A percentile compares a stretch with the other conserved stretches of the same genome.
Conservation (phyloP, 1,140 invertebrate species). For the Drosophila funebris region DNA sequence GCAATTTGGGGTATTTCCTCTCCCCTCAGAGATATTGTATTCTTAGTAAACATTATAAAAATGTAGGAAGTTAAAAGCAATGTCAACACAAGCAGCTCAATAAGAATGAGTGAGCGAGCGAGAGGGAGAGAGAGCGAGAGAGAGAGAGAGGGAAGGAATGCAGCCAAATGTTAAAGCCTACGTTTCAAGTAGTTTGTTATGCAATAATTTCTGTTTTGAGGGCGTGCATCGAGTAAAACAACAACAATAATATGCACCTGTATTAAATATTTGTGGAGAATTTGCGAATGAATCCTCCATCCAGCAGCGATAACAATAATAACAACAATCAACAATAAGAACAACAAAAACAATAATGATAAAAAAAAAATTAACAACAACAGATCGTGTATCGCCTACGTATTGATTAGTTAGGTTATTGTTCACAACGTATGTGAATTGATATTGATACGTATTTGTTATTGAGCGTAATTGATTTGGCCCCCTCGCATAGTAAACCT, state of each 20-base stretch:
- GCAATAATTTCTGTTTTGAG: constrained; percentile 21
- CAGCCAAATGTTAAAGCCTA: constrained; percentile 7
- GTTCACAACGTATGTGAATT: constrained; percentile 43
- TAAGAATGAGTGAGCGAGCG: neutral
- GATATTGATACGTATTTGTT: constrained; percentile 30
- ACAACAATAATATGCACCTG: constrained; percentile 34
- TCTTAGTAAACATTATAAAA: neutral
- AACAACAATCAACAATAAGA: constrained; percentile 22
- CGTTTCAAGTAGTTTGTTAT: constrained; percentile 32
- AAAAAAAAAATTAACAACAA: constrained; percentile 27
- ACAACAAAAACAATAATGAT: constrained; percentile 14
- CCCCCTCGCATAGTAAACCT: neutral
- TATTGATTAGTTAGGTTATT: constrained; percentile 38
- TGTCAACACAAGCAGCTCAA: neutral
- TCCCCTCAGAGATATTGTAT: neutral
- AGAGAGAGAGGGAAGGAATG: constrained; percentile 20
- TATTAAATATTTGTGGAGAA: constrained; percentile 35
- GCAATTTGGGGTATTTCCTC: neutral
- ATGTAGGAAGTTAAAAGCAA: neutral
- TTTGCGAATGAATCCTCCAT: constrained; percentile 40
- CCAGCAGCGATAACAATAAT: constrained; percentile 15
- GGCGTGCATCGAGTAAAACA: constrained; percentile 9
- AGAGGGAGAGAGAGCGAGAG: too few species aligned
- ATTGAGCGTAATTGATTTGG: constrained; percentile 25
- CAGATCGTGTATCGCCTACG: constrained; percentile 30